These are phyloP conservation scores for Dascillus cervinus DNA, from an alignment of 2,888 invertebrate species.

Conservation along the genomic window DNA sequence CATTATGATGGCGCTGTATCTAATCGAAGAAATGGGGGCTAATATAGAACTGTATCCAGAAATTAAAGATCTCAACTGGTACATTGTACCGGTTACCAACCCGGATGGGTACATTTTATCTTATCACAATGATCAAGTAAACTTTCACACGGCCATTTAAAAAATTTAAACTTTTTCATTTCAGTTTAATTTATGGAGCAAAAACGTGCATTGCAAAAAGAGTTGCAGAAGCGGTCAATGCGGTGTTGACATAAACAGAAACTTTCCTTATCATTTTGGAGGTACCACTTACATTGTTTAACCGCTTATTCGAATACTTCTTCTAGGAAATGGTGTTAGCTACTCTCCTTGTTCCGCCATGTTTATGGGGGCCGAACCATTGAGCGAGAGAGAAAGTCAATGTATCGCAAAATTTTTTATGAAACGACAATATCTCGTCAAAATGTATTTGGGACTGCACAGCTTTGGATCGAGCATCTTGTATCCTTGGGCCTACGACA, in stretches of 20 bases:
- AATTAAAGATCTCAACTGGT: slow-evolving; percentile 54
- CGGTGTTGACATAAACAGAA: slow-evolving; percentile 4
- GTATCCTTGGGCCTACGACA: slow-evolving; percentile 62
- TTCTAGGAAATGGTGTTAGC: slow-evolving; percentile 68
- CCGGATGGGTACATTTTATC: slow-evolving; percentile 63
- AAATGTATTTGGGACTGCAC: slow-evolving; percentile 66
- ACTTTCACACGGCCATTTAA: too few relatives aligned
- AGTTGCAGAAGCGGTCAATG: slow-evolving; percentile 1
- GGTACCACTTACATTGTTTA: too few relatives aligned
- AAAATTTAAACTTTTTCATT: too few relatives aligned
- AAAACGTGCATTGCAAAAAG: slow-evolving; percentile 1
- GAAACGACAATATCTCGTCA: slow-evolving; percentile 43
- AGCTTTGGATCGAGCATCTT: slow-evolving; percentile 63
- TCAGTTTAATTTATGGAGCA: slow-evolving; percentile 25
- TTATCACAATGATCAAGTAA: too few relatives aligned
- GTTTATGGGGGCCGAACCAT: slow-evolving; percentile 69
- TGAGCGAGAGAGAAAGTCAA: slow-evolving; percentile 80
- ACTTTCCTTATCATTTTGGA: slow-evolving; percentile 1
- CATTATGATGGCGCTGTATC: slow-evolving; percentile 54
- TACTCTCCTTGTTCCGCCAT: slow-evolving; percentile 75
- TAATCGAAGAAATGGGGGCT: slow-evolving; percentile 54
- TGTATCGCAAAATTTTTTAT: slow-evolving; percentile 53
- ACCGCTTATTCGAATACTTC: too few relatives aligned
- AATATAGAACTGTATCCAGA: slow-evolving; percentile 37
- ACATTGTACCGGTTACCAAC: slow-evolving; percentile 58